Percentiles rank a stretch among this genome's conserved stretches.
Evolutionary conservation across 2,113 vertebrate species (phyloP).

Genomic region (Apeltes quadracus): DNA sequence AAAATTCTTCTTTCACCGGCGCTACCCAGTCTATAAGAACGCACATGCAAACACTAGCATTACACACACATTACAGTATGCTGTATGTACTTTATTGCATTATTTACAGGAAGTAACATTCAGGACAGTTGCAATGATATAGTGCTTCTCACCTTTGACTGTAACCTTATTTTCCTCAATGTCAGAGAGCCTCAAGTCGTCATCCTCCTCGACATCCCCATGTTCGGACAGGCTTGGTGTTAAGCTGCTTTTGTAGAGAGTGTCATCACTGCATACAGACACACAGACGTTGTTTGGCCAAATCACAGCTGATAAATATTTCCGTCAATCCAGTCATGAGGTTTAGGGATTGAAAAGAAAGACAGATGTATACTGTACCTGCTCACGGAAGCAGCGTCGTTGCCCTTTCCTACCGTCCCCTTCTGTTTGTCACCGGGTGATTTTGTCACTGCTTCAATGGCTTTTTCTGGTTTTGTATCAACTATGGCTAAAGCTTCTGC

Average conservation of each 20-base stretch:
- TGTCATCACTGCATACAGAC: constrained; percentile 37
- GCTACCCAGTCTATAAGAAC: constrained; percentile 73
- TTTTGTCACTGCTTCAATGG: not conserved
- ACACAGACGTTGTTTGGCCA: constrained; percentile 8
- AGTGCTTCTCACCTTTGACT: constrained; percentile 66
- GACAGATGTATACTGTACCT: constrained; percentile 52
- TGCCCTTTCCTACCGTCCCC: not conserved
- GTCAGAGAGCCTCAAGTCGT: not conserved
- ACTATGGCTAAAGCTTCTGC: constrained; percentile 4
- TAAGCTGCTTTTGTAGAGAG: constrained; percentile 14
- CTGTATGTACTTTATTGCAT: not conserved
- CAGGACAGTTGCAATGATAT: not conserved
- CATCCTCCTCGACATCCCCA: constrained; percentile 33
- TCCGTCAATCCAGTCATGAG: too few species aligned
- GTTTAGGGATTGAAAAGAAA: too few species aligned
- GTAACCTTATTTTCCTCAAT: constrained; percentile 28
- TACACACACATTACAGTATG: constrained; percentile 1
- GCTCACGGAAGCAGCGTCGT: not conserved
- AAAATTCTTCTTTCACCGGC: constrained; percentile 78
- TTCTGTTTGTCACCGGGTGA: not conserved
- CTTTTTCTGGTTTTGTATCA: not conserved
- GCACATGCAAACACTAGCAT: not conserved
- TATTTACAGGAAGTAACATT: not conserved
- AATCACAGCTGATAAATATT: too few species aligned
- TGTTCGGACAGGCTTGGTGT: constrained; percentile 13